Base-by-base conservation (phyloP, 2,113 vertebrate genomes). In the Corythaixoides concolor region DNA sequence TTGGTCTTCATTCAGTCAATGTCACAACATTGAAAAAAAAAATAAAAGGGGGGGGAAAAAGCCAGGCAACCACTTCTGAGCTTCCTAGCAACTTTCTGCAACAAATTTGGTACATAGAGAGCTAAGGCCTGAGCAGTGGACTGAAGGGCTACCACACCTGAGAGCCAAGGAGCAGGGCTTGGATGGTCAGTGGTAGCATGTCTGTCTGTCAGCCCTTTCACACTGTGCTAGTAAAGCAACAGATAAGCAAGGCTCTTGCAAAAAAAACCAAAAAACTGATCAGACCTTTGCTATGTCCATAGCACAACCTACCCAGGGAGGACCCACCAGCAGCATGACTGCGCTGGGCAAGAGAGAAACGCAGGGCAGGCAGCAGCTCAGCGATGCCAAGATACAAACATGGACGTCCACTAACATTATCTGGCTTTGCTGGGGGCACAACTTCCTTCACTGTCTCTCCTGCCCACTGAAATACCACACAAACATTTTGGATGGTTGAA, bases 61-160 rank as follows among this genome's bases (percentile, higher is more conserved):
- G 19, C 32, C 39, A 27, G 5, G 21, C 20, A 30, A 55, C 3
- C 63, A 32, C 11, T 49, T 67, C 28, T 17, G 37, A 28, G 89
- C 90, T 88, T 88, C 93, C 74, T 85, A 81, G 96, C 83, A 92
- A 88, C 85, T 82, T 41, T 49, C n/a, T 94, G 49, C 33, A 20
- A 39, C 14, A 33, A 43, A 17, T 18, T 17, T 14, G 53, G 16
- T 35, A 5, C 50, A 15, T 2, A 19, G 49, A 60, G 69, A 45
- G 73, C 58, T 55, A 52, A 33, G 52, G 58, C 47, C 68, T 66
- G 55, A 95, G 82, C 83, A 56, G 84, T 14, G 58, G 56, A 17
- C 59, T 52, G 50, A 35, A 43, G 2, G 37, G 60, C 43, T 20
- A 6, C 6, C 4, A 3, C 20, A 37, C 50, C 64, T 11, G 2